Evolutionary conservation across 2,113 vertebrate genomes (phyloP).

Genomic region (Hemibagrus wyckioides): DNA sequence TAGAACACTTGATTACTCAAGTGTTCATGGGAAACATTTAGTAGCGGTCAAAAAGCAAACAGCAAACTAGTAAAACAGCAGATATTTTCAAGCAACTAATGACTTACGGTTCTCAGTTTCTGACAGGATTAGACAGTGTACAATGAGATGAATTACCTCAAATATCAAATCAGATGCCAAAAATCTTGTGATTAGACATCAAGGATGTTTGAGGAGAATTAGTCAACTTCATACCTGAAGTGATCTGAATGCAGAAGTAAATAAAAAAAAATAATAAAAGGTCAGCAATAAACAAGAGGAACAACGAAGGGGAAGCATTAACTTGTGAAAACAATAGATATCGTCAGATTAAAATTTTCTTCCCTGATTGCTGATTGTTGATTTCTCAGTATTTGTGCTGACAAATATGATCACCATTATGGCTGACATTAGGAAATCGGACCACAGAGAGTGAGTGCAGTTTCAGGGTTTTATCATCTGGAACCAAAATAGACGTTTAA

Average conservation of each 20-base stretch:
- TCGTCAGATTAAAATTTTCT: not conserved
- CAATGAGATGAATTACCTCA: not conserved
- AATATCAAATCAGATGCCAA: not conserved
- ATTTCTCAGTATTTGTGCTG: not conserved
- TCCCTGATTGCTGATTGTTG: not conserved
- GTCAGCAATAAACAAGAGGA: not conserved
- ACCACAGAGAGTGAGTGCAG: not conserved
- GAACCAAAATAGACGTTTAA: not conserved
- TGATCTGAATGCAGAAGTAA: not conserved
- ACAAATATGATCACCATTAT: not conserved
- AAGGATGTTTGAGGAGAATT: not conserved
- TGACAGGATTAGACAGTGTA: not conserved
- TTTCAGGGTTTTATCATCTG: not conserved
- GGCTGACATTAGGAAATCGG: not conserved
- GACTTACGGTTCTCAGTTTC: not conserved
- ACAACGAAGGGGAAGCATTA: not conserved
- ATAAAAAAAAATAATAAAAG: not conserved
- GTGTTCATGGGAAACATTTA: not conserved
- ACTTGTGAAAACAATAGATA: not conserved
- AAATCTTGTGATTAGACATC: not conserved
- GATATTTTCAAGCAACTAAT: not conserved
- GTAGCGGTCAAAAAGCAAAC: not conserved
- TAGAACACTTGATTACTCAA: too few species aligned
- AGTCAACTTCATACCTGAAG: not conserved
- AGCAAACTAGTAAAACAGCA: too few species aligned